Evolutionary conservation across 2,888 invertebrate species (phyloP).

Genomic region (Callosobruchus maculatus): DNA sequence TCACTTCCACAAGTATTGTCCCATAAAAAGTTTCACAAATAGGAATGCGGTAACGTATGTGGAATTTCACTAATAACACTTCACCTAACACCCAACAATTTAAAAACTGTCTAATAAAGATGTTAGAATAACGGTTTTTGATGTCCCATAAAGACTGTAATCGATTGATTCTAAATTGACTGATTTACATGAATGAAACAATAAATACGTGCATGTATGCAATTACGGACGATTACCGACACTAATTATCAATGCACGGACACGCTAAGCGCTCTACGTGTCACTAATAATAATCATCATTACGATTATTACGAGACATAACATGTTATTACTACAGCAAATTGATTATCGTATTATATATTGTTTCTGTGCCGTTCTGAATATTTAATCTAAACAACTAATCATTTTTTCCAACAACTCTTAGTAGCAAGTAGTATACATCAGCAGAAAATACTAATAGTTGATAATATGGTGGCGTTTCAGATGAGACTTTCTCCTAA

Average conservation of each 20-base stretch:
- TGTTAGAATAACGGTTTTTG: neutral
- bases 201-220: neutral
- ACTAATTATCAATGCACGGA: neutral
- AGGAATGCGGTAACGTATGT: too few species aligned
- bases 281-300: neutral
- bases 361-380: neutral
- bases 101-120: too few species aligned
- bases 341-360: neutral
- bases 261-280: neutral
- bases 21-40: too few species aligned
- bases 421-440: too few species aligned
- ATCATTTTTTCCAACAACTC: too few species aligned
- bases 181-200: neutral
- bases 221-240: neutral
- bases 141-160: neutral
- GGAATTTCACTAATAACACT: too few species aligned
- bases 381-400: neutral
- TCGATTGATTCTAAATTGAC: neutral
- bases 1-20: too few species aligned
- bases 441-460: too few species aligned
- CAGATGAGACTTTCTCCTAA: too few species aligned
- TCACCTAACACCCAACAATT: too few species aligned
- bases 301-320: neutral
- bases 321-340: neutral
- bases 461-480: too few species aligned